Evolutionary conservation across 2,888 invertebrate species (phyloP).

Genomic region (Sinodicranocentrus sp.): DNA sequence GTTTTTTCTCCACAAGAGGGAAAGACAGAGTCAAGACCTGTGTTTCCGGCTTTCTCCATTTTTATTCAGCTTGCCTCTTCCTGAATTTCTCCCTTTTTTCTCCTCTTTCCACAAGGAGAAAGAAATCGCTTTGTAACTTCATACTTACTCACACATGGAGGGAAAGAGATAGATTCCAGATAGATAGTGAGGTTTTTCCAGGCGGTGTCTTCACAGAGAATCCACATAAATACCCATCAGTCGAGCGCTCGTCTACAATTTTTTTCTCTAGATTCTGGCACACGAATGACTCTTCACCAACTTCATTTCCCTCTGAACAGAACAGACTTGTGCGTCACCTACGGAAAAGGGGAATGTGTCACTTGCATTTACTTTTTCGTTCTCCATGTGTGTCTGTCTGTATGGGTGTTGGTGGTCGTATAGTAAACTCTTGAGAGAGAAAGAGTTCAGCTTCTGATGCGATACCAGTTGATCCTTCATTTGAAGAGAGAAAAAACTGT

Average conservation of each 20-base stretch:
- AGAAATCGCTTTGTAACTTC: neutral
- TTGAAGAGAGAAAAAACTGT: neutral
- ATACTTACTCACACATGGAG: too few species aligned
- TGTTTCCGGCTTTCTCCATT: slow-evolving; percentile 44
- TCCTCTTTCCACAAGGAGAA: neutral
- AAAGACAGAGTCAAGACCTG: slow-evolving; percentile 29
- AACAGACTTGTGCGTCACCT: neutral
- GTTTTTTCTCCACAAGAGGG: neutral
- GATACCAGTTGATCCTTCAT: slow-evolving; percentile 15
- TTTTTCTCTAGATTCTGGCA: slow-evolving; percentile 1
- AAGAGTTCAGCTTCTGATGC: neutral
- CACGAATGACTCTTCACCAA: neutral
- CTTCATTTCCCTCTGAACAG: slow-evolving; percentile 15
- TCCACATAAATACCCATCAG: slow-evolving; percentile 22
- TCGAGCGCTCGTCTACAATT: neutral
- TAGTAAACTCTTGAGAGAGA: too few species aligned
- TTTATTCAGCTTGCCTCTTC: slow-evolving; percentile 46
- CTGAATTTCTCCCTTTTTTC: slow-evolving; percentile 12
- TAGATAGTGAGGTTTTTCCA: neutral
- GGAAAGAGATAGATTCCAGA: neutral
- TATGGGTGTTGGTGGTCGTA: too few species aligned
- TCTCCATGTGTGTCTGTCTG: neutral
- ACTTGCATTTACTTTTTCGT: slow-evolving; percentile 12
- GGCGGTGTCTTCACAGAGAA: neutral
- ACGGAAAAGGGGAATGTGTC: neutral